Evolutionary conservation across 2,888 invertebrate genomes (phyloP).

Genomic region (Neoitamus cyanurus): DNA sequence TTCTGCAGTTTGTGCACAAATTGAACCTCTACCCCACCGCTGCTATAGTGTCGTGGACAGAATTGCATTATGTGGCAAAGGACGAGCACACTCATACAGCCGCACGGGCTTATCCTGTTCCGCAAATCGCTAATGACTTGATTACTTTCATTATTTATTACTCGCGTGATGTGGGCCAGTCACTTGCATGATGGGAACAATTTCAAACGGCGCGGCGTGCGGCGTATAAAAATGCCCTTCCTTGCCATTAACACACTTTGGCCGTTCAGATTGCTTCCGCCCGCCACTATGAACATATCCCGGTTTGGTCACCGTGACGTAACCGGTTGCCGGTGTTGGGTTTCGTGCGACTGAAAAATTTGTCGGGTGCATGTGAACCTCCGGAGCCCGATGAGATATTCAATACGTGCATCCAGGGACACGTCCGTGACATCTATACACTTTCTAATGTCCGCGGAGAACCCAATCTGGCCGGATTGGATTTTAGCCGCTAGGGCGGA

Average conservation of each 20-base stretch:
- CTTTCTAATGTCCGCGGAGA: conserved; percentile 11
- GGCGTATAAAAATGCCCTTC: background rate
- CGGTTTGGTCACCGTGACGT: background rate
- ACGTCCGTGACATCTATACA: conserved; percentile 6
- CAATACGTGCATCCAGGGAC: conserved; percentile 6
- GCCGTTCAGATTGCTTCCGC: conserved; percentile 6
- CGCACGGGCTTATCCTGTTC: background rate
- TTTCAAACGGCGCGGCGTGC: background rate
- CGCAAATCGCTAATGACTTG: conserved; percentile 26
- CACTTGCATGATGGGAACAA: conserved; percentile 17
- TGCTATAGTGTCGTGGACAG: background rate
- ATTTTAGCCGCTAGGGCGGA: background rate
- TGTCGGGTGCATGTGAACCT: background rate
- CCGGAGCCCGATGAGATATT: background rate
- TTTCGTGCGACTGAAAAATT: background rate
- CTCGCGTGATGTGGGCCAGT: background rate
- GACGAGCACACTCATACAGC: background rate
- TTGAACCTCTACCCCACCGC: background rate
- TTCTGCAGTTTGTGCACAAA: background rate
- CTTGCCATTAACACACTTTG: conserved; percentile 19
- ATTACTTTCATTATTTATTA: conserved; percentile 34
- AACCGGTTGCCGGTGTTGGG: background rate
- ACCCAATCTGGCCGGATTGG: background rate
- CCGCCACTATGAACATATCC: conserved; percentile 8
- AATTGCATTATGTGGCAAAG: background rate